Base-by-base conservation (phyloP, 1,140 invertebrate genomes). In the Drosophila nigromelanica region DNA sequence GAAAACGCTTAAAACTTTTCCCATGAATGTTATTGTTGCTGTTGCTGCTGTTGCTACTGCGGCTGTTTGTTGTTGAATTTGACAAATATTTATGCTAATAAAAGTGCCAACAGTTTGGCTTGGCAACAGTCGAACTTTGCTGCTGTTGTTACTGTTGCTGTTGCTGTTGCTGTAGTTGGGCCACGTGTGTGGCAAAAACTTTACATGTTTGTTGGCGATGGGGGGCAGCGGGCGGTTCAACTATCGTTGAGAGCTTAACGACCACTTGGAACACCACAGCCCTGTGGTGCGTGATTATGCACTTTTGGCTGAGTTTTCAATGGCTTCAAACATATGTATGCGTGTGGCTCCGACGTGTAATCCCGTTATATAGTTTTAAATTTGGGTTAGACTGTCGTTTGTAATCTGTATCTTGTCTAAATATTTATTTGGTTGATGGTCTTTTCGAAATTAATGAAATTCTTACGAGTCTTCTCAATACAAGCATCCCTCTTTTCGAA, bases 81-180 rank as follows among this genome's bases (percentile, higher is more conserved):
- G 78, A 85, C 81, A 85, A 85, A 85, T 85, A 85, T 85, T 80
- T 85, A 85, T 85, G 81, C 81, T 86, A 85, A 85, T 85, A 85
- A 85, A 85, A 77, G 81, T 76, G 73, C 50, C 61, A 76, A 50
- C 63, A 69, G 48, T 63, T 68, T 48, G 62, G 43, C 50, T 56
- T 55, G 59, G 60, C 55, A 58, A 66, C 56, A 48, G 45, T 56
- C 63, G 33, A 77, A 73, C 66, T 64, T 60, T 62, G 54, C 56
- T 76, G 66, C 45, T 60, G 59, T 45, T 30, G 56, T 63, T 61
- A 51, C 59, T 77, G 68, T 63, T 61, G 56, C 59, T 77, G 68
- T 48, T 68, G 59, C 35, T 37, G 55, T 67, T 37, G 11, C 37
- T 47, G 64, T 47, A 48, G 40, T 39, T 64, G 58, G 33, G 55